These are phyloP conservation scores for Falco punctatus DNA, from an alignment of 2,113 vertebrate species.

Conservation along the genomic window DNA sequence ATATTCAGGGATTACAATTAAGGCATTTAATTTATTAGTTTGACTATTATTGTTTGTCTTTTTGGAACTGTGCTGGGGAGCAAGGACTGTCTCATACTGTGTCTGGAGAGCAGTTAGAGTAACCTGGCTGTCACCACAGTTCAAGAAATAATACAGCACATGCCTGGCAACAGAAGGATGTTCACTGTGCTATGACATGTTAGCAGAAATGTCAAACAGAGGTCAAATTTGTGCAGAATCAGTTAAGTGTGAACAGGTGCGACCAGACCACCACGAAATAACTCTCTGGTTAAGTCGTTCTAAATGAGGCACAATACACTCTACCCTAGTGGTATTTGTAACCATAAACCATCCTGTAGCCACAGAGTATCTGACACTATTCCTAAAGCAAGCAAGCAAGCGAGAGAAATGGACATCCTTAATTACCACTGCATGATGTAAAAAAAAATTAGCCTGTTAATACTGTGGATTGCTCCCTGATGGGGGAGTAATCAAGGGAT, in stretches of 20 bases:
- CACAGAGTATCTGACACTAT: not conserved
- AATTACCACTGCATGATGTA: not conserved
- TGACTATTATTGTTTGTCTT: not conserved
- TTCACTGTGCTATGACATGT: not conserved
- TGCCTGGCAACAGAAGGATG: conserved; percentile 1
- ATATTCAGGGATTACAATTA: not conserved
- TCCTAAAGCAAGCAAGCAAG: not conserved
- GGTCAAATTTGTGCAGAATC: conserved; percentile 44
- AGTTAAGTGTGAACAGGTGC: conserved; percentile 49
- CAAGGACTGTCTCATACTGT: not conserved
- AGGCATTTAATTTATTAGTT: not conserved
- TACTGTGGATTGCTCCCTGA: not conserved
- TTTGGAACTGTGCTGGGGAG: not conserved
- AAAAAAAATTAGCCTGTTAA: not conserved
- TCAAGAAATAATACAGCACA: conserved; percentile 36
- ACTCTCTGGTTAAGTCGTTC: not conserved
- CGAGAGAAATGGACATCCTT: not conserved
- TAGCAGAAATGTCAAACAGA: conserved; percentile 29
- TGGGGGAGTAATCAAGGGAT: not conserved
- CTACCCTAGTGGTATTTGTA: not conserved
- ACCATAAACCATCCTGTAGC: not conserved
- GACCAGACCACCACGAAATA: conserved; percentile 42
- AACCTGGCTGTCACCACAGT: not conserved
- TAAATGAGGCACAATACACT: not conserved
- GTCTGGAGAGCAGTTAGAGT: not conserved